Evolutionary conservation across 2,797 vertebrate genomes (phyloP).

Genomic region (Parauchenoglanis ngamensis): DNA sequence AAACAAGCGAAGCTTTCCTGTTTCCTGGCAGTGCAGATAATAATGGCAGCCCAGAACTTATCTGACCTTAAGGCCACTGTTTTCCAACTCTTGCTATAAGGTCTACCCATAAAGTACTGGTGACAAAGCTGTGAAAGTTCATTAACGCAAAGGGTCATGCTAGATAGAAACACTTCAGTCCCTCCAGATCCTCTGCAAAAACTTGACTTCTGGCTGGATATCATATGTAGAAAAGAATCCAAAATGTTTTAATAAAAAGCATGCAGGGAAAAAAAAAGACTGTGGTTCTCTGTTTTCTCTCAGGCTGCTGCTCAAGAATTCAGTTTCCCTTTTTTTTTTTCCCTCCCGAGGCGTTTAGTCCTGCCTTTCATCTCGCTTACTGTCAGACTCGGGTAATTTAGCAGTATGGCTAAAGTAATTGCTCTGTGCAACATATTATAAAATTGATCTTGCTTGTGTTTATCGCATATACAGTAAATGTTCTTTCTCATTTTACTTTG

Average conservation of each 20-base stretch:
- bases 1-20: background rate
- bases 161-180: background rate
- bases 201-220: constrained; percentile 50
- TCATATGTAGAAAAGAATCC: constrained; percentile 51
- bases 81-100: background rate
- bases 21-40: constrained; percentile 5
- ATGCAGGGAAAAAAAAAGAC: constrained; percentile 1
- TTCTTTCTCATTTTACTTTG: background rate
- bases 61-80: background rate
- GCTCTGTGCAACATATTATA: background rate
- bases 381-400: background rate
- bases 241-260: constrained; percentile 53
- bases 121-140: constrained; percentile 1
- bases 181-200: constrained; percentile 46
- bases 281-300: constrained; percentile 18
- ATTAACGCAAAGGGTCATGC: background rate
- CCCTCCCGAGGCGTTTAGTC: background rate
- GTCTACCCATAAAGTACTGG: background rate
- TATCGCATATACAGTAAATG: constrained; percentile 7
- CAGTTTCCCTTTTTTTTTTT: background rate
- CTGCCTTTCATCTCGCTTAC: constrained; percentile 7
- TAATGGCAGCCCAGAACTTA: background rate
- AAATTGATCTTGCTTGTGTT: constrained; percentile 23
- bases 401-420: background rate
- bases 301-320: constrained; percentile 10